phyloP scores from a whole-genome alignment of 2,888 invertebrate genomes.

The Cephus runcator region DNA sequence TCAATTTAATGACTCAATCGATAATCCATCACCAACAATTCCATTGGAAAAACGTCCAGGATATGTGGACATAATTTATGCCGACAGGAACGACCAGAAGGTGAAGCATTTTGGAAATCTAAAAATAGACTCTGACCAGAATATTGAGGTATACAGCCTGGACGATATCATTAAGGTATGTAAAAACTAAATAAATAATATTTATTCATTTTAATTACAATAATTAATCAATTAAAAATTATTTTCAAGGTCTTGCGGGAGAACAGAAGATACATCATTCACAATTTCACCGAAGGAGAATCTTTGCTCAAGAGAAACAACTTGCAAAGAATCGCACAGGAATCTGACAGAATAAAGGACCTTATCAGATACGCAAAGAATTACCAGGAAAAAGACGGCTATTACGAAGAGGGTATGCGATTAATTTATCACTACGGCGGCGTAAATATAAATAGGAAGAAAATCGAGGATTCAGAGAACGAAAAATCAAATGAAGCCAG shows the following conservation, averaged over 20 bases:
- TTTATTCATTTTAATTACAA: neutral
- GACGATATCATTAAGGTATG: conserved; percentile 47
- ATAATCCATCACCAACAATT: neutral
- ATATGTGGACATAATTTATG: conserved; percentile 58
- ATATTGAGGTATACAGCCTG: conserved; percentile 45
- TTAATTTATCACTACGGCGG: conserved; percentile 58
- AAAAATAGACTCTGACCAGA: conserved; percentile 33
- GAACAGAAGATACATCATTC: conserved; percentile 45
- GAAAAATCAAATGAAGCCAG: conserved; percentile 28
- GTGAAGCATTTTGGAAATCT: conserved; percentile 50
- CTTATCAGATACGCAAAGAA: conserved; percentile 55
- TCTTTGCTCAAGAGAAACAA: conserved; percentile 54
- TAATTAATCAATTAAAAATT: neutral
- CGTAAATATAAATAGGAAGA: conserved; percentile 11
- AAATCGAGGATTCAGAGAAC: conserved; percentile 4
- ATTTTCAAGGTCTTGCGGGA: conserved; percentile 45
- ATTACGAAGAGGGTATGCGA: conserved; percentile 60
- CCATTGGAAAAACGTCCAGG: conserved; percentile 41
- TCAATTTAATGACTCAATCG: neutral
- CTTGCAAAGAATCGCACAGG: conserved; percentile 39
- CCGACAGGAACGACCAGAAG: conserved; percentile 38
- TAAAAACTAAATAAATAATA: neutral
- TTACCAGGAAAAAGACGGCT: conserved; percentile 57
- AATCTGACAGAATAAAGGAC: conserved; percentile 48
- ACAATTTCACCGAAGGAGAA: conserved; percentile 59